phyloP scores from a whole-genome alignment of 2,888 invertebrate species.

The Diogma glabrata region DNA sequence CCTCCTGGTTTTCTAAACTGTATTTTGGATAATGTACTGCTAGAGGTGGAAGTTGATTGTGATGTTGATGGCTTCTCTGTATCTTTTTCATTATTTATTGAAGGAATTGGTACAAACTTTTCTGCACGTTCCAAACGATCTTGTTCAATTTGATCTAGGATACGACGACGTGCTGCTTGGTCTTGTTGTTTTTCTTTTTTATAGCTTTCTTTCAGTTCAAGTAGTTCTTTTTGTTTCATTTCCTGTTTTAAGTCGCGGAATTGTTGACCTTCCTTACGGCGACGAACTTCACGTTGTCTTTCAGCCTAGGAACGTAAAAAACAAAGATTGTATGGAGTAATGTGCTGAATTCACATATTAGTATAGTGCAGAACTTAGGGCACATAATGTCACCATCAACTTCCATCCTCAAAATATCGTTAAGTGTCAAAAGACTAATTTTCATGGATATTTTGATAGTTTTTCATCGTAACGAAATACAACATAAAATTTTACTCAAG shows the following conservation, averaged over 20 bases:
- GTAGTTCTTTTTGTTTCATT: slow-evolving; percentile 56
- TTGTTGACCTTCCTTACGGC: slow-evolving; percentile 43
- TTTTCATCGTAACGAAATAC: no score
- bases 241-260: slow-evolving; percentile 50
- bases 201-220: slow-evolving; percentile 57
- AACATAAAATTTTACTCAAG: no score
- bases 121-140: slow-evolving; percentile 62
- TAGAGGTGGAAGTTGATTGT: slow-evolving; percentile 26
- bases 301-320: no score
- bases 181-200: slow-evolving; percentile 67
- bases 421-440: no score
- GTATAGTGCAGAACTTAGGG: no score
- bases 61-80: slow-evolving; percentile 28
- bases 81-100: slow-evolving; percentile 19
- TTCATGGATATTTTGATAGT: no score
- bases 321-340: no score
- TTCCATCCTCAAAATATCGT: no score
- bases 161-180: slow-evolving; percentile 59
- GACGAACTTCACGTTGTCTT: slow-evolving; percentile 51
- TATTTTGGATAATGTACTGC: slow-evolving; percentile 48
- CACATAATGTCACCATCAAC: no score
- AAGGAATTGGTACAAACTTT: slow-evolving; percentile 26
- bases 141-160: slow-evolving; percentile 73
- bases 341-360: neutral
- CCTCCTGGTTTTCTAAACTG: slow-evolving; percentile 84